Percentiles rank a stretch among this genome's conserved stretches.
Conservation (phyloP, 2,888 invertebrate genomes). For the Sinelater perroti region DNA sequence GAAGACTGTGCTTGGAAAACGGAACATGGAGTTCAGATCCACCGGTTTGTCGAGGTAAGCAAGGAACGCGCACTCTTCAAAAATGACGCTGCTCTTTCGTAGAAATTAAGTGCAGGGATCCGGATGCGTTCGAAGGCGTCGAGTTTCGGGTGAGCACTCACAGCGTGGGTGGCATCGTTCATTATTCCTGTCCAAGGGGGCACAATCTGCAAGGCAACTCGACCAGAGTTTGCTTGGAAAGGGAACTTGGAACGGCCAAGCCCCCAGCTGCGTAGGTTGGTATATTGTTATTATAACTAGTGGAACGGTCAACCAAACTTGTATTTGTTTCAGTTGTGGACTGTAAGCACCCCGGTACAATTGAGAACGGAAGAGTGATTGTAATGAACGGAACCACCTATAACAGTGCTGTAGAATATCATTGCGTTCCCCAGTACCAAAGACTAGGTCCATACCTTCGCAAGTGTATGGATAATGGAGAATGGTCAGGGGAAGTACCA, state of each 20-base stretch:
- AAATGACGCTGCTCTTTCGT: conserved; percentile 28
- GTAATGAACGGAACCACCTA: conserved; percentile 87
- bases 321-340: conserved; percentile 74
- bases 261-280: conserved; percentile 84
- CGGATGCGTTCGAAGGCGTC: conserved; percentile 69
- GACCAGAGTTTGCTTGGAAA: conserved; percentile 78
- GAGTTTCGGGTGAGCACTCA: conserved; percentile 69
- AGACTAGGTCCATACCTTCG: conserved; percentile 83
- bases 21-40: conserved; percentile 90
- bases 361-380: conserved; percentile 87
- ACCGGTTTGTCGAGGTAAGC: conserved; percentile 79
- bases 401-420: conserved; percentile 87
- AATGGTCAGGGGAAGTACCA: conserved; percentile 89
- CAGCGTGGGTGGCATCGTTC: conserved; percentile 81
- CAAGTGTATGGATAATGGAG: conserved; percentile 83
- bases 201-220: conserved; percentile 81
- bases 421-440: conserved; percentile 86
- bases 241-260: conserved; percentile 84
- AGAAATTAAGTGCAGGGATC: conserved; percentile 83
- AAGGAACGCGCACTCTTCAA: too few species aligned
- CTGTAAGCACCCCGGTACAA: conserved; percentile 79
- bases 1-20: conserved; percentile 85
- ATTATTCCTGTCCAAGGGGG: conserved; percentile 85
- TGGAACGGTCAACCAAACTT: neutral
- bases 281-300: too few species aligned